Base-by-base conservation (phyloP, 2,888 invertebrate genomes). In the Theristus sp. region DNA sequence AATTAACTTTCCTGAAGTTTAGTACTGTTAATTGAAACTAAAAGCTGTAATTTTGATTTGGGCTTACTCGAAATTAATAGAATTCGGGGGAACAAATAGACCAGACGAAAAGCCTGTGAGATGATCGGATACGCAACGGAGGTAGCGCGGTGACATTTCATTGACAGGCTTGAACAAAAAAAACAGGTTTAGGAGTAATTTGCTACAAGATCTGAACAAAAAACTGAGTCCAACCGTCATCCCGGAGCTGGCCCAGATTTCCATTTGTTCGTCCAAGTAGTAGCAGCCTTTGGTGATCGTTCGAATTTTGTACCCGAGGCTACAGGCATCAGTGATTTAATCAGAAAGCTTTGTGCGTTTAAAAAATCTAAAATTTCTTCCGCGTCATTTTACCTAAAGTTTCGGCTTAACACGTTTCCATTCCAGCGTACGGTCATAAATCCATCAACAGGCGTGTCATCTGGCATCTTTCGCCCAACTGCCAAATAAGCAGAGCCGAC, bases 11-110 rank as follows among this genome's bases (percentile, higher is more conserved):
- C n/a, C n/a, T n/a, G n/a, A n/a, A n/a, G n/a, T n/a, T n/a, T n/a
- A n/a, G n/a, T n/a, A n/a, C n/a, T n/a, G n/a, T n/a, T n/a, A n/a
- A n/a, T n/a, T n/a, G n/a, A n/a, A n/a, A n/a, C n/a, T n/a, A n/a
- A n/a, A n/a, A n/a, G n/a, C n/a, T n/a, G n/a, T n/a, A n/a, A n/a
- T n/a, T n/a, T n/a, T n/a, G n/a, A n/a, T n/a, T n/a, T n/a, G n/a
- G n/a, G n/a, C n/a, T n/a, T n/a, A n/a, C 63, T 72, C 70, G 69
- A 77, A 79, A 69, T 79, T 75, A 20, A 79, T 75, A 22, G 74
- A 70, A 67, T 78, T 78, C 1, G 78, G 78, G 24, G 73, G 70
- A 1, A 78, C 74, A n/a, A 75, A 73, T 67, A 76, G 75, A 28
- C 76, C 78, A 2, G 74, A 73, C 2, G 75, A 75, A 65, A 79